Conservation (phyloP, 1,140 invertebrate genomes). For the Panagrolaimus sp. region DNA sequence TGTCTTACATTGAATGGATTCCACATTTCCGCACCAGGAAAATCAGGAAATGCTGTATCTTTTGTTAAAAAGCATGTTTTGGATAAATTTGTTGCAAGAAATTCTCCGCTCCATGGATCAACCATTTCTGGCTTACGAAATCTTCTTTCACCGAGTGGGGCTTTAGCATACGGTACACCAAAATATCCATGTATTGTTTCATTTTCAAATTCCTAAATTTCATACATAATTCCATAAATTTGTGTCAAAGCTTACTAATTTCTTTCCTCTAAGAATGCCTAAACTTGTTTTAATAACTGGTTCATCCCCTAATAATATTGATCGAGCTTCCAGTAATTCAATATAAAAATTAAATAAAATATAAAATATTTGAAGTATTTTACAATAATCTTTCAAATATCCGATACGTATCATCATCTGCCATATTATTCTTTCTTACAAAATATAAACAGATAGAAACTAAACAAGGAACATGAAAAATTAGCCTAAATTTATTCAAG, state of each 20-base stretch:
- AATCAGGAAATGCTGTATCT: constrained; percentile 78
- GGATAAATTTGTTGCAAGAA: constrained; percentile 42
- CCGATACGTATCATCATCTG: no score
- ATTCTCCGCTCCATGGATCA: constrained; percentile 48
- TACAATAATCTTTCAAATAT: no score
- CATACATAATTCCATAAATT: background rate
- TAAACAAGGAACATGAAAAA: no score
- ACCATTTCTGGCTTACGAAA: constrained; percentile 42
- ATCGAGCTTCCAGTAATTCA: no score
- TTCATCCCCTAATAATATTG: background rate
- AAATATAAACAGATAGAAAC: no score
- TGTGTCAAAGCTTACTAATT: background rate
- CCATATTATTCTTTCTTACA: no score
- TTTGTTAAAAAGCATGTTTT: constrained; percentile 77
- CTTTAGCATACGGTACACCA: constrained; percentile 54
- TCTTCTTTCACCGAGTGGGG: constrained; percentile 42
- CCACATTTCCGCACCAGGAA: constrained; percentile 88
- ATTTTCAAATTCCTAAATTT: constrained; percentile 46
- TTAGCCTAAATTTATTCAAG: no score
- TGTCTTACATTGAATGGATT: constrained; percentile 77
- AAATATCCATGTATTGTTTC: constrained; percentile 37
- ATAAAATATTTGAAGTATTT: no score
- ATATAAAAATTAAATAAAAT: no score
- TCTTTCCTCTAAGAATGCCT: background rate
- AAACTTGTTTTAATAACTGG: background rate